A percentile compares a stretch with the other conserved stretches of the same genome.
Conservation (phyloP, 2,113 vertebrate species). For the Prietella phreatophila region DNA sequence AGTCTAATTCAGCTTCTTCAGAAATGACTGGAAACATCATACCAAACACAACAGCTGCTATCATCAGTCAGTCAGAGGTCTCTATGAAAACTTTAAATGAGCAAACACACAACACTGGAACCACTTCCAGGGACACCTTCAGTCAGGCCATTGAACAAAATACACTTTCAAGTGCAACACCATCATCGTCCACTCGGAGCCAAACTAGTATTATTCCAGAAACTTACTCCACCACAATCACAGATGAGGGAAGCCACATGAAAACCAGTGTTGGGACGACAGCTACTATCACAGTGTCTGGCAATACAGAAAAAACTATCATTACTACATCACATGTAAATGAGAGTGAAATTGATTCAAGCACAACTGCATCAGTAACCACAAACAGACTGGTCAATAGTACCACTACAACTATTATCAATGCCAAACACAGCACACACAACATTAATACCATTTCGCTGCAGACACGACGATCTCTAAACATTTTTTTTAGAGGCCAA, state of each 20-base stretch:
- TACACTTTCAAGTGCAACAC: constrained; percentile 33
- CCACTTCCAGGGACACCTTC: not conserved
- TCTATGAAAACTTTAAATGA: not conserved
- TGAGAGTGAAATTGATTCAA: constrained; percentile 1
- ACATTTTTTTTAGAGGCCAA: too few species aligned
- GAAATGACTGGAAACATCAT: not conserved
- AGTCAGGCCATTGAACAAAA: not conserved
- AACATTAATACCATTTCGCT: too few species aligned
- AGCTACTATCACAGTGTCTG: constrained; percentile 1
- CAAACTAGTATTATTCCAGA: constrained; percentile 15
- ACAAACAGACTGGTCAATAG: constrained; percentile 24
- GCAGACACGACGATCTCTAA: too few species aligned
- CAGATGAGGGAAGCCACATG: constrained; percentile 27
- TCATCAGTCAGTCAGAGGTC: constrained; percentile 4
- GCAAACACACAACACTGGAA: not conserved
- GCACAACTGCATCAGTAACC: not conserved
- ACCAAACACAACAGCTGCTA: not conserved
- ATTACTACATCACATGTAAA: not conserved
- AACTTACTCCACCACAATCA: constrained; percentile 29
- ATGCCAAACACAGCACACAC: constrained; percentile 53
- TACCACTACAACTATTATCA: constrained; percentile 11
- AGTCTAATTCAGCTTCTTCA: constrained; percentile 10
- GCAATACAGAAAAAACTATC: constrained; percentile 7
- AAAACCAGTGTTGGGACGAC: not conserved
- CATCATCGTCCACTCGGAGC: not conserved